These are phyloP conservation scores for Antigone vipio DNA, from an alignment of 2,113 vertebrate species.

Conservation along the genomic window DNA sequence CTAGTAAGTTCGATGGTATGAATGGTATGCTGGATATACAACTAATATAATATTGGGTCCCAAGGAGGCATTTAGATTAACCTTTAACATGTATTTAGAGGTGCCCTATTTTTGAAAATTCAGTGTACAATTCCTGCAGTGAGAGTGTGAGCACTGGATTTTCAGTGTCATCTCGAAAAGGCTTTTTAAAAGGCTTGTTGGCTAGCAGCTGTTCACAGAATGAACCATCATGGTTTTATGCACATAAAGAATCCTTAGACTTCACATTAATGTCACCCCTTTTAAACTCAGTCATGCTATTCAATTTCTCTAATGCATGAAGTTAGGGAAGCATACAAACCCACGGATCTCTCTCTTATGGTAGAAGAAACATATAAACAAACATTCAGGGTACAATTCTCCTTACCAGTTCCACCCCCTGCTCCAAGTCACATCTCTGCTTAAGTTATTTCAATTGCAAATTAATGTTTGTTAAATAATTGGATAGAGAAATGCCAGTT, in stretches of 20 bases:
- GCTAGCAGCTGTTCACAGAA: conserved; percentile 28
- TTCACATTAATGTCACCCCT: conserved; percentile 10
- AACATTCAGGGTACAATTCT: background rate
- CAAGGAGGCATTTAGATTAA: background rate
- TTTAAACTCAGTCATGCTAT: conserved; percentile 38
- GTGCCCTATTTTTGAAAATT: background rate
- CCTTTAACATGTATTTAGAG: background rate
- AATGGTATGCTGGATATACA: background rate
- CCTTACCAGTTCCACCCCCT: background rate
- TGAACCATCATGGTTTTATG: conserved; percentile 24
- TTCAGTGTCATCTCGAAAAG: background rate
- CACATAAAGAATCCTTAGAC: conserved; percentile 45
- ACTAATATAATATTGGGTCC: background rate
- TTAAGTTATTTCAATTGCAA: background rate
- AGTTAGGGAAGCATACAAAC: conserved; percentile 6
- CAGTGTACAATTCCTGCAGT: background rate
- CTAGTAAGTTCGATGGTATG: background rate
- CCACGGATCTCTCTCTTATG: background rate
- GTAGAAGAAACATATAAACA: background rate
- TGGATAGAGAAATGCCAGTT: background rate
- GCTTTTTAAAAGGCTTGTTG: conserved; percentile 14
- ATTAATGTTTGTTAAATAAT: background rate
- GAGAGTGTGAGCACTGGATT: background rate
- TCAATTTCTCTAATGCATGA: background rate
- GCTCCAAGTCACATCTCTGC: background rate